Percentiles rank a stretch among this genome's conserved stretches.
These are phyloP conservation scores for Drosophila sordidula DNA, from an alignment of 2,888 invertebrate genomes.

Conservation along the genomic window DNA sequence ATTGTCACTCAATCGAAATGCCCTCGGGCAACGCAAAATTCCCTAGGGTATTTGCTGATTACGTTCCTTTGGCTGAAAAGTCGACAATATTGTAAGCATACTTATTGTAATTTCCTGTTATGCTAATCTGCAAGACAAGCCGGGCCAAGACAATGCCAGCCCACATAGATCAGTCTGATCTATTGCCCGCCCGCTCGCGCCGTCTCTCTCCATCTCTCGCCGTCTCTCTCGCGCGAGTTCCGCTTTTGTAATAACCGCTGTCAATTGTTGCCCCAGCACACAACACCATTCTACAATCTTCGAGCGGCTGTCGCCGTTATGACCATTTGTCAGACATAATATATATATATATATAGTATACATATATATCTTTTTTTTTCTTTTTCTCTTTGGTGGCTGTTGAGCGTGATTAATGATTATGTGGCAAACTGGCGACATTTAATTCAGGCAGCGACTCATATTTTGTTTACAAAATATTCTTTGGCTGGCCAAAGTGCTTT, in stretches of 20 bases:
- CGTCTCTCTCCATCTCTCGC: slow-evolving; percentile 2
- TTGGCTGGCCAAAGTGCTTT: slow-evolving; percentile 37
- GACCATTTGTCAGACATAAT: slow-evolving; percentile 69
- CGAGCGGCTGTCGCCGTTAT: slow-evolving; percentile 65
- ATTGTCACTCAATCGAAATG: background rate
- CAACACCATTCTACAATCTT: slow-evolving; percentile 37
- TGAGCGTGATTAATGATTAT: slow-evolving; percentile 72
- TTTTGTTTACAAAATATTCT: slow-evolving; percentile 38
- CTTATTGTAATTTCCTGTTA: slow-evolving; percentile 55
- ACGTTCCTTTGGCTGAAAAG: slow-evolving; percentile 10
- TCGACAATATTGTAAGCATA: slow-evolving; percentile 13
- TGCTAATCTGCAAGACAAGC: slow-evolving; percentile 36
- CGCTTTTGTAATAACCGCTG: slow-evolving; percentile 61
- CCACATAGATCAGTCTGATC: slow-evolving; percentile 44
- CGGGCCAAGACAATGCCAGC: slow-evolving; percentile 37
- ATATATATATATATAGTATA: slow-evolving; percentile 9
- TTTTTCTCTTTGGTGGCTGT: background rate
- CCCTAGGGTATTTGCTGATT: slow-evolving; percentile 15
- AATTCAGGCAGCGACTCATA: slow-evolving; percentile 42
- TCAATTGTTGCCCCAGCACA: slow-evolving; percentile 28
- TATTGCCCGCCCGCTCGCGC: background rate
- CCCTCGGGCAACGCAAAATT: background rate
- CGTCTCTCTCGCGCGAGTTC: slow-evolving; percentile 42
- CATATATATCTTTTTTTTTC: too few species aligned
- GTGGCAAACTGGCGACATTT: slow-evolving; percentile 66